Evolutionary conservation across 2,888 invertebrate species (phyloP), one percentile per base, ranked within the genome.

Genomic region (Spilarctia lutea): DNA sequence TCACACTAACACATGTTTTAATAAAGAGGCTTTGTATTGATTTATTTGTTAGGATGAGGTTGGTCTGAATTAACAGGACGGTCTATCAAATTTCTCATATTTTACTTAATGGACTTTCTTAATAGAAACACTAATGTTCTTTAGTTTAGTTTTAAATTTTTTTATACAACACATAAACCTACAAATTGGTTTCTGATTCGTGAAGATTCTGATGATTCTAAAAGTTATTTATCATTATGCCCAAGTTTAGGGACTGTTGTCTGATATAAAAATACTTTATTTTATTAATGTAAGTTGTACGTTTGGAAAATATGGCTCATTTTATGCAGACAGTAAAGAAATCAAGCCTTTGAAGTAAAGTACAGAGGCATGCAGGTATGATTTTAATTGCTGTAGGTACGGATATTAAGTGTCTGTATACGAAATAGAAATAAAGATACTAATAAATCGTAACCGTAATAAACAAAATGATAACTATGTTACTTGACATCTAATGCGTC

Each of bases 1-100:
- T 70, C 65, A 65, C 74, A 77, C 45, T 67, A 74, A 78, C 75
- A 78, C 75, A 16, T 18, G 30, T 63, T 63, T 63, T 3, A n/a
- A 6, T 56, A 52, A 52, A 52, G 48, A 24, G 24, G 60, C 27
- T 13, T 27, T 60, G 16, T 10, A 27, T 60, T 60, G 60, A 60
- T 60, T 56, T n/a, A 39, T 56, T n/a, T 48, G 48, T 48, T 6
- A 48, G 18, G 20, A 48, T 0, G 48, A 48, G 20, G 16, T 13
- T 20, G 48, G 20, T 13, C 16, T 48, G 20, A 48, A 3, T 48
- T 20, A 6, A 39, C 39, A 39, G 6, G 11, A 39, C 39, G 39
- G 11, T 35, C n/a, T 35, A 35, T 35, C 8, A 11, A 42, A 42
- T 42, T 42, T 42, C 42, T 42, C 3, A 42, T 8, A 42, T 42